phyloP scores from a whole-genome alignment of 2,113 vertebrate genomes.

The Phyllopteryx taeniolatus region DNA sequence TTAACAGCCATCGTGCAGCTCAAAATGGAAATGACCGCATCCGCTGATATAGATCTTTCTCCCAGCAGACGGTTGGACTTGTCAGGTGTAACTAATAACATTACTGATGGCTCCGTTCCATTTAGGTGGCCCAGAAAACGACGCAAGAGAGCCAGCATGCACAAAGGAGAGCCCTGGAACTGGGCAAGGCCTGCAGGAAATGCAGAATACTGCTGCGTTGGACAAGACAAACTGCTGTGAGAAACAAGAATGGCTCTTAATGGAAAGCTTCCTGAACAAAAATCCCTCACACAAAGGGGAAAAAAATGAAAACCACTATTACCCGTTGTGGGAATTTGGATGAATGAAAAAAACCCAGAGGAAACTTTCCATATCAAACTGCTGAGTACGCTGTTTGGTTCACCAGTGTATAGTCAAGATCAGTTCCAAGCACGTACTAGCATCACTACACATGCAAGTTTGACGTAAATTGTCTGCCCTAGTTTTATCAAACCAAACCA shows the following conservation, averaged over 20 bases:
- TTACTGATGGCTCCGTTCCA: slow-evolving; percentile 46
- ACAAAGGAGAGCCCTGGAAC: slow-evolving; percentile 43
- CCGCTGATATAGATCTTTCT: slow-evolving; percentile 49
- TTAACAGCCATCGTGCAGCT: slow-evolving; percentile 20
- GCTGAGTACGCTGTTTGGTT: slow-evolving; percentile 37
- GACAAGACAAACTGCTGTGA: slow-evolving; percentile 16
- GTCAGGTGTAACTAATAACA: slow-evolving; percentile 55
- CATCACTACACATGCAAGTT: slow-evolving; percentile 39
- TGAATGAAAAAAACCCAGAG: slow-evolving; percentile 41
- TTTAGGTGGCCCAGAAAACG: slow-evolving; percentile 47
- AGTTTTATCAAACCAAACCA: slow-evolving; percentile 46
- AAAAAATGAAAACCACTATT: background rate
- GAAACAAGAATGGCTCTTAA: slow-evolving; percentile 19
- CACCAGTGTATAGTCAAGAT: slow-evolving; percentile 37
- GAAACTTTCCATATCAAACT: slow-evolving; percentile 48
- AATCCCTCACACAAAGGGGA: slow-evolving; percentile 8
- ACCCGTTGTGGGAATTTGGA: slow-evolving; percentile 26
- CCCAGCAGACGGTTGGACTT: slow-evolving; percentile 41
- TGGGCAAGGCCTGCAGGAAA: slow-evolving; percentile 24
- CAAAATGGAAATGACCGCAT: slow-evolving; percentile 29
- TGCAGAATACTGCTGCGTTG: slow-evolving; percentile 29
- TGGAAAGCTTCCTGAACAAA: slow-evolving; percentile 32
- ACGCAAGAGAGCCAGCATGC: slow-evolving; percentile 39
- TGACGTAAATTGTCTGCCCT: slow-evolving; percentile 33
- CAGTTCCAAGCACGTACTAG: slow-evolving; percentile 44